These are phyloP conservation scores for Collichthys lucidus DNA, from an alignment of 2,113 vertebrate species.

Conservation along the genomic window DNA sequence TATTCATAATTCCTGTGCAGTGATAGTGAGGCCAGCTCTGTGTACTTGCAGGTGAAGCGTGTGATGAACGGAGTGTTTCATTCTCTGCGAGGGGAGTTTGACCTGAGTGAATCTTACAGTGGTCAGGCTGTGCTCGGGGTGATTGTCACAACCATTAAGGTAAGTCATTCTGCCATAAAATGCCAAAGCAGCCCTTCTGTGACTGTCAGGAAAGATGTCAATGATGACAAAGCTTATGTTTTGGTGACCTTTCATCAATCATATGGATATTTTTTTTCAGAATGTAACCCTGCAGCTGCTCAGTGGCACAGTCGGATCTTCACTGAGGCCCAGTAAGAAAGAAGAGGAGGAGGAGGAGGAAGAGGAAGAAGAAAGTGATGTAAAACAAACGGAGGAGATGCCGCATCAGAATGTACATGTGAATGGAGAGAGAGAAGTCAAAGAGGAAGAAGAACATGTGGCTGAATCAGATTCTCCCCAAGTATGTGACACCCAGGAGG, in stretches of 20 bases:
- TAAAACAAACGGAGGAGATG: constrained; percentile 29
- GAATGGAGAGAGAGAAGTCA: constrained; percentile 51
- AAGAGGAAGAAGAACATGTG: constrained; percentile 12
- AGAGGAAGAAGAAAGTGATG: constrained; percentile 33
- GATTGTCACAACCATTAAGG: constrained; percentile 94
- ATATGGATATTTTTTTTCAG: constrained; percentile 71
- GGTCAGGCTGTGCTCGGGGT: constrained; percentile 88
- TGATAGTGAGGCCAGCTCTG: constrained; percentile 1
- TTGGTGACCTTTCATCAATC: neutral
- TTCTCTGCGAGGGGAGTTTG: constrained; percentile 91
- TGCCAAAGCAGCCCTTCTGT: neutral
- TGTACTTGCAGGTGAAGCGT: constrained; percentile 90
- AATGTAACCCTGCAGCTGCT: constrained; percentile 92
- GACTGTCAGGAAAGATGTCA: neutral
- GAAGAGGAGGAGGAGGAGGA: constrained; percentile 59
- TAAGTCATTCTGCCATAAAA: constrained; percentile 54
- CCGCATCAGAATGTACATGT: constrained; percentile 9
- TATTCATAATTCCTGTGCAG: neutral
- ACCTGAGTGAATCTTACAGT: constrained; percentile 88
- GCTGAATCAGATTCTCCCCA: neutral
- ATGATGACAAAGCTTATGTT: too few species aligned
- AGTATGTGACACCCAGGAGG: constrained; percentile 22
- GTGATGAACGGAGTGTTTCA: constrained; percentile 98
- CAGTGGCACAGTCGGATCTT: constrained; percentile 65
- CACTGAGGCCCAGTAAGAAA: constrained; percentile 43